phyloP scores from a whole-genome alignment of 2,113 vertebrate genomes.

The Haemorhous mexicanus region DNA sequence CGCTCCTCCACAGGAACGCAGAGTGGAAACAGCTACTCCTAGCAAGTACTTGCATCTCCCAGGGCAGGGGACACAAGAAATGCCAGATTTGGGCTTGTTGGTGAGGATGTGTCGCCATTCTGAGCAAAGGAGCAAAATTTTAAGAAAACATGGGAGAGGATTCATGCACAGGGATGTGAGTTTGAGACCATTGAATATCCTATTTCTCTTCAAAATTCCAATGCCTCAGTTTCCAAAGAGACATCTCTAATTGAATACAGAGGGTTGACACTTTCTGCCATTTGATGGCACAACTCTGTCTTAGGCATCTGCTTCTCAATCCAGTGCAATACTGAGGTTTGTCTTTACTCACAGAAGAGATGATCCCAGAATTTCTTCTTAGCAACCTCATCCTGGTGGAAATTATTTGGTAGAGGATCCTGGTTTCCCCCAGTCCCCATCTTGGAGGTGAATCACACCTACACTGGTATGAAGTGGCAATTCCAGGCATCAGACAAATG shows the following conservation, averaged over 20 bases:
- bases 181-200: not conserved
- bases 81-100: not conserved
- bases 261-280: not conserved
- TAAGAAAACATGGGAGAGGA: not conserved
- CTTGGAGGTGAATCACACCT: not conserved
- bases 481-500: not conserved
- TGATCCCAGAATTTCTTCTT: not conserved
- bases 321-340: not conserved
- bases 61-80: not conserved
- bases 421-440: not conserved
- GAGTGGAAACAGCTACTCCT: not conserved
- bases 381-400: not conserved
- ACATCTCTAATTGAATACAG: not conserved
- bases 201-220: not conserved
- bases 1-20: not conserved
- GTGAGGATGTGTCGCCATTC: not conserved
- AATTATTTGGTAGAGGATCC: not conserved
- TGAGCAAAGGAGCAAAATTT: not conserved
- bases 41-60: not conserved
- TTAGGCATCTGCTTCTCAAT: not conserved
- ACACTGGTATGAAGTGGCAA: not conserved
- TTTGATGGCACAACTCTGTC: not conserved
- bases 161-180: not conserved
- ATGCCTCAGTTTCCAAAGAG: not conserved
- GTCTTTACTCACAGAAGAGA: not conserved